phyloP scores from a whole-genome alignment of 64 coral and sea anemone species.

The Montipora cactus region DNA sequence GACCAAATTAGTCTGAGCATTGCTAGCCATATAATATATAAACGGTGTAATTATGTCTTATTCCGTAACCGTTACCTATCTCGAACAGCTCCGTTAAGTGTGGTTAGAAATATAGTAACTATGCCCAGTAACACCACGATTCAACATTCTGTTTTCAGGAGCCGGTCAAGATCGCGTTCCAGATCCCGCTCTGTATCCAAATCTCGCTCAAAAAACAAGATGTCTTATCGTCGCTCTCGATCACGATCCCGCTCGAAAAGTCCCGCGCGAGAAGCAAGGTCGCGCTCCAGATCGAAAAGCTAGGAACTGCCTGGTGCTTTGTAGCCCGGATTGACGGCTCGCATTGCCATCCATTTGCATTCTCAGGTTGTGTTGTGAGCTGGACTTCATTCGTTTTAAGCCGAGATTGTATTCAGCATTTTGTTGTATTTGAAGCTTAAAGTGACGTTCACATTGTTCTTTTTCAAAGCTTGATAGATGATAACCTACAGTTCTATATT shows the following conservation, averaged over 20 bases:
- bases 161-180: constrained; percentile 42
- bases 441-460: background rate
- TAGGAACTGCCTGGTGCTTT: background rate
- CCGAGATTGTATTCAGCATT: background rate
- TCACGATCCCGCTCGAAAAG: constrained; percentile 12
- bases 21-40: too few species aligned
- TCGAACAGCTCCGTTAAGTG: background rate
- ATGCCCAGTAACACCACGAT: too few species aligned
- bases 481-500: too few species aligned
- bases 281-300: constrained; percentile 60
- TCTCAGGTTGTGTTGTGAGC: background rate
- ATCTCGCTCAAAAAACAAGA: constrained; percentile 11
- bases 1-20: too few species aligned
- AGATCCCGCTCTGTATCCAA: constrained; percentile 32
- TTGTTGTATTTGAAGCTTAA: background rate
- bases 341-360: background rate
- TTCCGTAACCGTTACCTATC: background rate
- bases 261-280: constrained; percentile 16
- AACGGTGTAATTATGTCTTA: too few species aligned
- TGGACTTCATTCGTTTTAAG: background rate
- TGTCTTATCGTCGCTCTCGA: constrained; percentile 17
- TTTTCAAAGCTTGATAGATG: background rate
- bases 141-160: constrained; percentile 6
- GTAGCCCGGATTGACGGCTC: background rate
- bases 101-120: background rate